phyloP scores from a whole-genome alignment of 1,140 invertebrate species.

The Rhizoglyphus robini region DNA sequence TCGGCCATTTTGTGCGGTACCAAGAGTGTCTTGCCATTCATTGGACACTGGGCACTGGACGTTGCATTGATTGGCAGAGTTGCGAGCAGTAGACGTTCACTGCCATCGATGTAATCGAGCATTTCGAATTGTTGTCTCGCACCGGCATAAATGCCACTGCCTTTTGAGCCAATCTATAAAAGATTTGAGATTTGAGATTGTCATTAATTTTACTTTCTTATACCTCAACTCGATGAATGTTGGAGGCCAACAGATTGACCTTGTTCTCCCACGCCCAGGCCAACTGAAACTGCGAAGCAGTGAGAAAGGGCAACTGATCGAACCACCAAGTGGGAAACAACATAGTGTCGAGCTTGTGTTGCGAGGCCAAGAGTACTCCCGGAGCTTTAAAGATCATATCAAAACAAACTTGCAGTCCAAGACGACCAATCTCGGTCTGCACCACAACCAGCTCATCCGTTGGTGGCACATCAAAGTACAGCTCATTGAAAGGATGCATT shows the following conservation, averaged over 20 bases:
- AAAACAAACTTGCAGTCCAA: conserved; percentile 59
- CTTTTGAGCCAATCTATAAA: conserved; percentile 15
- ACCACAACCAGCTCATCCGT: conserved; percentile 44
- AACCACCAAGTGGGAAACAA: conserved; percentile 57
- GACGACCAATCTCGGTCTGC: conserved; percentile 38
- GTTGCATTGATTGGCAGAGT: not conserved
- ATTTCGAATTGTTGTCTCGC: not conserved
- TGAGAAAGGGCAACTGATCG: conserved; percentile 51
- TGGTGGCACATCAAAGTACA: conserved; percentile 37
- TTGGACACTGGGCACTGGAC: not conserved
- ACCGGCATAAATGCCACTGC: conserved; percentile 26
- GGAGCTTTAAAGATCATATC: conserved; percentile 56
- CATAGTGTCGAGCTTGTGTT: conserved; percentile 47
- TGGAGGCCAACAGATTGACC: conserved; percentile 44
- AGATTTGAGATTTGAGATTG: no score
- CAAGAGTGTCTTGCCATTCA: not conserved
- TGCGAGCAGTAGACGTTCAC: not conserved
- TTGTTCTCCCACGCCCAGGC: conserved; percentile 41
- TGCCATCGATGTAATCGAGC: not conserved
- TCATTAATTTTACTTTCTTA: no score
- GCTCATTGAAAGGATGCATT: conserved; percentile 50
- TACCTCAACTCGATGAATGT: conserved; percentile 37
- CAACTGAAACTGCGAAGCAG: conserved; percentile 38
- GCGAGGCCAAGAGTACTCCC: conserved; percentile 37
- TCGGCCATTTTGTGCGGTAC: not conserved